These are phyloP conservation scores for Nipponacmea schrenckii DNA, from an alignment of 2,888 invertebrate species.

Conservation along the genomic window DNA sequence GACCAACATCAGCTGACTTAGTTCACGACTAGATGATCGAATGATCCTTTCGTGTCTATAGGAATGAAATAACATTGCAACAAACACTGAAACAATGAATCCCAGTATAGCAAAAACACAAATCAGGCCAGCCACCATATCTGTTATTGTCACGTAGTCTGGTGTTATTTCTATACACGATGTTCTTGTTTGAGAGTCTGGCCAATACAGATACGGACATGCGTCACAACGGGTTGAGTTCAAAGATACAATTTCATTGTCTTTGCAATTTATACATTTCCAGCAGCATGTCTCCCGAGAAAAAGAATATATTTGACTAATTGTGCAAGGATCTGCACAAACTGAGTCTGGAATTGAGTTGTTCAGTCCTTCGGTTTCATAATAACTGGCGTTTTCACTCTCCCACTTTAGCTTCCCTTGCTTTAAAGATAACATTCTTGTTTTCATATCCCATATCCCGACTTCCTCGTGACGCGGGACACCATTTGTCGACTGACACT, in stretches of 20 bases:
- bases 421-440: slow-evolving; percentile 35
- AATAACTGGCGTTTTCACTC: not conserved
- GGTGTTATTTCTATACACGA: slow-evolving; percentile 35
- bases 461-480: slow-evolving; percentile 22
- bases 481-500: slow-evolving; percentile 36
- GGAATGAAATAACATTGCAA: slow-evolving; percentile 31
- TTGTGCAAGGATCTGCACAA: slow-evolving; percentile 40
- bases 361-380: not conserved
- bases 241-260: slow-evolving; percentile 48
- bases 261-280: slow-evolving; percentile 53
- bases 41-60: slow-evolving; percentile 55
- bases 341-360: slow-evolving; percentile 38
- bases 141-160: slow-evolving; percentile 28
- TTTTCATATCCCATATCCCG: slow-evolving; percentile 51
- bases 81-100: slow-evolving; percentile 31
- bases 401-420: slow-evolving; percentile 16
- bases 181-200: slow-evolving; percentile 28
- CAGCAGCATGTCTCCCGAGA: slow-evolving; percentile 57
- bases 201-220: slow-evolving; percentile 45
- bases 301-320: slow-evolving; percentile 51
- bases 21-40: slow-evolving; percentile 59
- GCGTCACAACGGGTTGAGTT: slow-evolving; percentile 48
- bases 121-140: slow-evolving; percentile 38
- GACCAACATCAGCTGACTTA: slow-evolving; percentile 53
- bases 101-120: slow-evolving; percentile 35